Evolutionary conservation across 2,797 vertebrate species (phyloP).

Genomic region (Macrochelys suwanniensis): DNA sequence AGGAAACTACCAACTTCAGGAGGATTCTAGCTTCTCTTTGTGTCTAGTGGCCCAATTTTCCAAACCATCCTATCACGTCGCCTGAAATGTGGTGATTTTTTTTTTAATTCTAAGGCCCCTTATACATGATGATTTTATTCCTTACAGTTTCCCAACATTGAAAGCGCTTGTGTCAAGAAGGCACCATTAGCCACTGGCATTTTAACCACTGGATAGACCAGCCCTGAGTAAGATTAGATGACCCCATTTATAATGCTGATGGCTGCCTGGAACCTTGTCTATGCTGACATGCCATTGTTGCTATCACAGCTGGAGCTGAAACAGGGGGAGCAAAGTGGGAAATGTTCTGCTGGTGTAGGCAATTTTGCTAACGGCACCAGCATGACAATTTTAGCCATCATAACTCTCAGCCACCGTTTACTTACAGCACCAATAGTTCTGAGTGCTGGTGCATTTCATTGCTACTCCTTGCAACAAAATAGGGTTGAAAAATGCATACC

Average conservation of each 20-base stretch:
- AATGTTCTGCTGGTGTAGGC: neutral
- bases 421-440: neutral
- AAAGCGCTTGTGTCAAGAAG: neutral
- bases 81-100: neutral
- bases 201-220: neutral
- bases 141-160: neutral
- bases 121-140: neutral
- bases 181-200: neutral
- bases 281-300: too few relatives aligned
- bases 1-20: neutral
- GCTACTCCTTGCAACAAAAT: neutral
- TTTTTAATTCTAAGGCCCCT: neutral
- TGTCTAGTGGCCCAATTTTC: neutral
- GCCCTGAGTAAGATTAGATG: neutral
- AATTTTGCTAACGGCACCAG: neutral
- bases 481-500: neutral
- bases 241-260: neutral
- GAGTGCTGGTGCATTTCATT: neutral
- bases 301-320: neutral
- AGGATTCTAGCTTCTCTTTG: neutral
- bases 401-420: too few relatives aligned
- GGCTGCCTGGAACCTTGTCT: neutral
- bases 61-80: neutral
- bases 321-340: neutral
- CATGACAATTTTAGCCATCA: neutral